A percentile compares a stretch with the other conserved stretches of the same genome.
phyloP scores from a whole-genome alignment of 2,888 invertebrate species.

The Leptopilina drosophilae region DNA sequence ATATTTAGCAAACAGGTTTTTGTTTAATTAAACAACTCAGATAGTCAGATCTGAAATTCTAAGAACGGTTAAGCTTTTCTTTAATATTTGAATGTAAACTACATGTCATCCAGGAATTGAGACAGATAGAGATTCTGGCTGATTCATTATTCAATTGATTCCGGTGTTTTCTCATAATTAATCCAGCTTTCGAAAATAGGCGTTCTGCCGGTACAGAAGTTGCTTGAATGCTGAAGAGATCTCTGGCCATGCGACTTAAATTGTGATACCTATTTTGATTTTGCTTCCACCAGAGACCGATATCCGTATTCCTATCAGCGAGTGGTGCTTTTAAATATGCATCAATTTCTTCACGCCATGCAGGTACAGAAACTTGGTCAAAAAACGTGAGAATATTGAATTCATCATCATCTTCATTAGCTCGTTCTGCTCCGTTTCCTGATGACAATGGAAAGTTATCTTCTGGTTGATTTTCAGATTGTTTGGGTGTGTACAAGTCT shows the following conservation, averaged over 20 bases:
- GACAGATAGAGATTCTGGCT: not conserved
- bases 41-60: no score
- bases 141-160: conserved; percentile 15
- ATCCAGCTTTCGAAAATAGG: conserved; percentile 11
- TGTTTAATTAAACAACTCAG: no score
- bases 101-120: conserved; percentile 3
- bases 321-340: no score
- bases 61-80: not conserved
- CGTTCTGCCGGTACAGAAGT: not conserved
- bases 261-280: not conserved
- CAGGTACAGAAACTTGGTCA: no score
- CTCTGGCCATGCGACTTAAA: not conserved
- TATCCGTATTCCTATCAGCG: no score
- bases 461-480: not conserved
- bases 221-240: not conserved
- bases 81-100: not conserved
- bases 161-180: conserved; percentile 10
- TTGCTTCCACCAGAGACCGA: conserved; percentile 10
- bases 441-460: no score
- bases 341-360: no score
- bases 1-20: no score
- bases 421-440: not conserved
- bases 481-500: not conserved
- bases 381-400: no score
- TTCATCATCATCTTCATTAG: no score